These are phyloP conservation scores for Zaprionus kolodkinae DNA, from an alignment of 1,140 invertebrate genomes.

Conservation along the genomic window DNA sequence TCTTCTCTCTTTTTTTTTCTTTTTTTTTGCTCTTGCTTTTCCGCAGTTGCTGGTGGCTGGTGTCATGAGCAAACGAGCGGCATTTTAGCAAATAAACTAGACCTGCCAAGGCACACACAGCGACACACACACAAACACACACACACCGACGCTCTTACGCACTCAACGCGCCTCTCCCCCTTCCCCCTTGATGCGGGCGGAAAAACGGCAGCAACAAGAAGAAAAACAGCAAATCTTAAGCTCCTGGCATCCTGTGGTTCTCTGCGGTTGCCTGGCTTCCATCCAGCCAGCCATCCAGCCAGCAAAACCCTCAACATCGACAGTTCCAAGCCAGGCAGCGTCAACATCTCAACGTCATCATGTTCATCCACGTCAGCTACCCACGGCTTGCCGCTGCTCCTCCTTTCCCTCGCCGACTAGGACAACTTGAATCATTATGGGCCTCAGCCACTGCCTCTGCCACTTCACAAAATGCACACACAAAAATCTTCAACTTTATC, in stretches of 20 bases:
- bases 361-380: constrained; percentile 27
- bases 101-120: constrained; percentile 59
- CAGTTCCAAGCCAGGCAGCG: constrained; percentile 39
- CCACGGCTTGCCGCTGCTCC: constrained; percentile 14
- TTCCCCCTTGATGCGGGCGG: neutral
- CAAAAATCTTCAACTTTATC: constrained; percentile 82
- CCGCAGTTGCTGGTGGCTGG: constrained; percentile 50
- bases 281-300: neutral
- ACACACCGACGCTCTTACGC: neutral
- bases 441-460: constrained; percentile 44
- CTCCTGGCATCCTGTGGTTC: constrained; percentile 39
- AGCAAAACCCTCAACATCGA: constrained; percentile 34
- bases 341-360: constrained; percentile 44
- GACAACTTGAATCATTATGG: constrained; percentile 70
- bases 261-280: constrained; percentile 34
- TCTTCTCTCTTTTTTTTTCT: constrained; percentile 42
- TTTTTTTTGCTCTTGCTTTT: constrained; percentile 30
- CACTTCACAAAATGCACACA: constrained; percentile 82
- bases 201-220: constrained; percentile 4
- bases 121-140: constrained; percentile 2
- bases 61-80: constrained; percentile 80
- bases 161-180: neutral
- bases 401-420: constrained; percentile 9
- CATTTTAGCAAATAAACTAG: constrained; percentile 80
- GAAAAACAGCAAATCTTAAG: constrained; percentile 32